Conservation (phyloP, 64 coral and sea anemone genomes). For the Orbicella faveolata region DNA sequence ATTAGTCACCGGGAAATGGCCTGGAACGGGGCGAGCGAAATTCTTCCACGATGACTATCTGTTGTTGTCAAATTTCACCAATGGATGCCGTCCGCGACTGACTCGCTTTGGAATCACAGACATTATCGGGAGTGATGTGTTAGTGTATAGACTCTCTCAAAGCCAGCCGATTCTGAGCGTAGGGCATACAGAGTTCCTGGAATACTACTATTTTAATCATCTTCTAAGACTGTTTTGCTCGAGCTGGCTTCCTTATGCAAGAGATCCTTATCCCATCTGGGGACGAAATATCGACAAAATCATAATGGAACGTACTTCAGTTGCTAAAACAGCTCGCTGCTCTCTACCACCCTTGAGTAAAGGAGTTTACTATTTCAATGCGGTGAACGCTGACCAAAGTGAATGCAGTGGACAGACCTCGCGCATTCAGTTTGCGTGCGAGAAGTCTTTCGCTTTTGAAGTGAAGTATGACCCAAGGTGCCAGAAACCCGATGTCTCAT, state of each 20-base stretch:
- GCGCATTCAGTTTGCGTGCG: conserved; percentile 32
- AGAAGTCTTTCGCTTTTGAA: neutral
- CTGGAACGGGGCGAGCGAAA: conserved; percentile 43
- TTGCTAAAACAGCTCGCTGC: neutral
- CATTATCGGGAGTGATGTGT: conserved; percentile 23
- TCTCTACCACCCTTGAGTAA: neutral
- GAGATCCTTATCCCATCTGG: conserved; percentile 73
- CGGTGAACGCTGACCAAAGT: neutral
- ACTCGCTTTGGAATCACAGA: conserved; percentile 62
- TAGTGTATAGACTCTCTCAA: conserved; percentile 81
- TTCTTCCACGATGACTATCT: conserved; percentile 77
- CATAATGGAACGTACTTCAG: neutral
- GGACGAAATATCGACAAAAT: conserved; percentile 91
- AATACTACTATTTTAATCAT: conserved; percentile 48
- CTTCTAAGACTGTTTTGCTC: conserved; percentile 60
- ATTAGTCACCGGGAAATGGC: conserved; percentile 67
- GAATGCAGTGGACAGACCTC: conserved; percentile 5
- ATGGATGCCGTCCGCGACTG: conserved; percentile 72
- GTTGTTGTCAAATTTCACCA: conserved; percentile 46
- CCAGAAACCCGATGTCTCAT: neutral
- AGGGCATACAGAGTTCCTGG: neutral
- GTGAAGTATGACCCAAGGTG: conserved; percentile 27
- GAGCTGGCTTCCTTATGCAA: conserved; percentile 44
- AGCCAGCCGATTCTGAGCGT: conserved; percentile 41
- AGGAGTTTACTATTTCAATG: conserved; percentile 29